Percentiles rank a stretch among this genome's conserved stretches.
Conservation (phyloP, 2,113 vertebrate genomes). For the Crypturellus undulatus region DNA sequence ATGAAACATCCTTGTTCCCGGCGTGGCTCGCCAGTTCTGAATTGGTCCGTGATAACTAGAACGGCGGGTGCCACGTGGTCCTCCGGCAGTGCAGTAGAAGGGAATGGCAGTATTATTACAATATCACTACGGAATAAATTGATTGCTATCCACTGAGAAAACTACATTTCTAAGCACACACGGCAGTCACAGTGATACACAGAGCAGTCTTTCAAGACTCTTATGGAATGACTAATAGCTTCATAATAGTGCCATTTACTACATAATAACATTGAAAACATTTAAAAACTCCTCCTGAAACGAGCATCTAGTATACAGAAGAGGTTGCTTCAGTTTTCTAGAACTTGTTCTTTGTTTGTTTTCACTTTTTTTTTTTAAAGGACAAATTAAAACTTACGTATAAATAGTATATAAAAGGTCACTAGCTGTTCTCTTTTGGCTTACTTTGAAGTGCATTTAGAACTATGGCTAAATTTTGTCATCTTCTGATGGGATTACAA, state of each 20-base stretch:
- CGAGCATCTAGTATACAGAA: conserved; percentile 92
- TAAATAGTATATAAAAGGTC: conserved; percentile 89
- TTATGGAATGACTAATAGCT: conserved; percentile 99
- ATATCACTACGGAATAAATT: conserved; percentile 95
- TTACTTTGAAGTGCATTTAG: conserved; percentile 88
- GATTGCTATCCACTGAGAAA: conserved; percentile 94
- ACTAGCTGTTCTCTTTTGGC: conserved; percentile 88
- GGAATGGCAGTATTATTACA: conserved; percentile 92
- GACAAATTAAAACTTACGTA: conserved; percentile 91
- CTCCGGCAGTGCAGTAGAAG: conserved; percentile 90
- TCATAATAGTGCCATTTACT: conserved; percentile 97
- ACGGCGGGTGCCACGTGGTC: conserved; percentile 81
- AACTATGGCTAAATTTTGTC: conserved; percentile 88
- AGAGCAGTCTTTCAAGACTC: conserved; percentile 94
- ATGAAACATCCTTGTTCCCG: conserved; percentile 68
- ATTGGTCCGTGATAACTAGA: conserved; percentile 83
- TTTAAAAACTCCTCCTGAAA: conserved; percentile 95
- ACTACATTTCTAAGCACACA: conserved; percentile 98
- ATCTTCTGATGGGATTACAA: conserved; percentile 85
- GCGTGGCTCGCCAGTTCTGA: conserved; percentile 83
- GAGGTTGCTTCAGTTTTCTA: conserved; percentile 92
- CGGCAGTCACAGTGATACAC: conserved; percentile 99
- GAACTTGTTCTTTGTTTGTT: conserved; percentile 85
- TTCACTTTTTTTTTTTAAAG: conserved; percentile 89
- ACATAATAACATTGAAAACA: conserved; percentile 97